Evolutionary conservation across 2,888 invertebrate species (phyloP).

Genomic region (Nemapogon koenigi): DNA sequence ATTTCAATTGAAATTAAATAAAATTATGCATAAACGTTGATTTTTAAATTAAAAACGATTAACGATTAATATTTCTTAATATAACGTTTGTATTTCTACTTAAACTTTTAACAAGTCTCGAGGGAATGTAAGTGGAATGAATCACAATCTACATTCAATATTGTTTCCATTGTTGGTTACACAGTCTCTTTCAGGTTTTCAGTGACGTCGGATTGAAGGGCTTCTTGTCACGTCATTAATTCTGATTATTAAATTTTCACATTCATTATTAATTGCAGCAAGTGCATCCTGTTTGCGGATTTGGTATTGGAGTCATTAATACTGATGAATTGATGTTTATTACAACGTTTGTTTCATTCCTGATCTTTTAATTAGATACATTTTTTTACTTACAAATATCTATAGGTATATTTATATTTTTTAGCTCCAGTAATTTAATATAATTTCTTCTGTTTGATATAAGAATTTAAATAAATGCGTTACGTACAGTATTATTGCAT

Average conservation of each 20-base stretch:
- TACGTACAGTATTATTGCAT: too few species aligned
- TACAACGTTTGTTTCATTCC: conserved; percentile 1
- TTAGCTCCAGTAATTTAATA: too few species aligned
- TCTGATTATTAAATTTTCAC: conserved; percentile 24
- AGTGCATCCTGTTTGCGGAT: conserved; percentile 58
- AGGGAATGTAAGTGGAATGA: conserved; percentile 62
- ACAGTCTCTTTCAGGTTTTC: conserved; percentile 40
- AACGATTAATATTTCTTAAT: conserved; percentile 23
- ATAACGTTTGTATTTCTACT: conserved; percentile 55
- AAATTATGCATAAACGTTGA: conserved; percentile 15
- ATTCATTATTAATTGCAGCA: conserved; percentile 49
- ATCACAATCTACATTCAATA: too few species aligned
- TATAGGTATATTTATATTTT: too few species aligned
- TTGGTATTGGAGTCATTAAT: conserved; percentile 1
- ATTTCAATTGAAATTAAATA: too few species aligned
- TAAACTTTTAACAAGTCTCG: conserved; percentile 49
- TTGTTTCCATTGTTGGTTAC: too few species aligned
- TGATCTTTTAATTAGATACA: too few species aligned
- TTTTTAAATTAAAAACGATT: conserved; percentile 26
- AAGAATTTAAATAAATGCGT: too few species aligned
- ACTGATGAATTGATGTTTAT: not conserved
- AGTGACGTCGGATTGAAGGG: conserved; percentile 55
- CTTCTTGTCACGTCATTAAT: conserved; percentile 52
- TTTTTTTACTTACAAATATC: too few species aligned
- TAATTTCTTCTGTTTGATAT: too few species aligned